Conservation (phyloP, 2,113 vertebrate genomes). For the Eretmochelys imbricata region DNA sequence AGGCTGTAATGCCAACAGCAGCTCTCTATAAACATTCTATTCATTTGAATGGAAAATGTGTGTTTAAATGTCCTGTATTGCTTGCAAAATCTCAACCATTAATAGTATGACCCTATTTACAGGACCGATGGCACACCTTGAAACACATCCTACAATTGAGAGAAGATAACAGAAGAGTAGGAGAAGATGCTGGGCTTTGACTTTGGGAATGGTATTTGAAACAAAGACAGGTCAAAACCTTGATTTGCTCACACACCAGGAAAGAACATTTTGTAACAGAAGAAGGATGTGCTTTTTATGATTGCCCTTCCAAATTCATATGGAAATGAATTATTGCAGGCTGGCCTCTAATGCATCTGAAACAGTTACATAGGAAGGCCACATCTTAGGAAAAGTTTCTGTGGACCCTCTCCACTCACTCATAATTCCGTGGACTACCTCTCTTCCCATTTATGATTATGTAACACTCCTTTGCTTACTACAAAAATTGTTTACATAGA, state of each 20-base stretch:
- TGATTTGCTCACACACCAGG: not conserved
- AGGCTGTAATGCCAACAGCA: not conserved
- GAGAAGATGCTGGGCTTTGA: not conserved
- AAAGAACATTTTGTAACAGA: not conserved
- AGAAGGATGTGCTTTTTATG: not conserved
- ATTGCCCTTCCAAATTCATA: not conserved
- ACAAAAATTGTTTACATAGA: not conserved
- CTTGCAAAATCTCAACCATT: not conserved
- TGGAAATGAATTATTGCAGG: not conserved
- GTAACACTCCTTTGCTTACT: not conserved
- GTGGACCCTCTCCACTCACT: not conserved
- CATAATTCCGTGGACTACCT: not conserved
- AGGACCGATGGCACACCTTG: not conserved
- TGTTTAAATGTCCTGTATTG: not conserved
- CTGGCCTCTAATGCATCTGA: not conserved
- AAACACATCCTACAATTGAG: not conserved
- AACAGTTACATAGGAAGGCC: not conserved
- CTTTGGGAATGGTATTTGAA: not conserved
- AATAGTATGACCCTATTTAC: not conserved
- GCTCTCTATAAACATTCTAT: not conserved
- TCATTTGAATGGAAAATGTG: not conserved
- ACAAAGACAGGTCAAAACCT: not conserved
- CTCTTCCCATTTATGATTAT: not conserved
- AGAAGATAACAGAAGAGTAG: not conserved
- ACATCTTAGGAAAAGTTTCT: not conserved